These are phyloP conservation scores for Lepus townsendii DNA, from an alignment of 2,797 vertebrate genomes.

Conservation along the genomic window DNA sequence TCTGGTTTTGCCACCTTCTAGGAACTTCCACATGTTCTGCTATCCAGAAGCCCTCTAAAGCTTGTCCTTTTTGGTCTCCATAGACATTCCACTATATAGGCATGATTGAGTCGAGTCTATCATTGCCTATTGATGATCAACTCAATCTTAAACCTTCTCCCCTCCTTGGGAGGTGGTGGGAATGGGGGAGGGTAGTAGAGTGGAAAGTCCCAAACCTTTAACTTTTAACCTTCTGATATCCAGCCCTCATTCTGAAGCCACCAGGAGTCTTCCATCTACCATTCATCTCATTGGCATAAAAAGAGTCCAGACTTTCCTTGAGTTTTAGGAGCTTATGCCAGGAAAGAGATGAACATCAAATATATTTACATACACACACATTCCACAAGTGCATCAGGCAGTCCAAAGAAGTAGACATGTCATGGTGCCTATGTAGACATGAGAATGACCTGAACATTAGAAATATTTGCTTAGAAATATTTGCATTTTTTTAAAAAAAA, in stretches of 20 bases:
- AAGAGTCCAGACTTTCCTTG: background rate
- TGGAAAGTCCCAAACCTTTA: background rate
- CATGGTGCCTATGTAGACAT: background rate
- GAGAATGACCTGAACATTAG: background rate
- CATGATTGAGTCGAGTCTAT: background rate
- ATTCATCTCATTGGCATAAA: background rate
- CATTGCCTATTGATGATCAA: background rate
- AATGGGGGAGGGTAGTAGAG: no score
- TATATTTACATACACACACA: background rate
- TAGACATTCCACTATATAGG: background rate
- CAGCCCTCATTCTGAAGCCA: background rate
- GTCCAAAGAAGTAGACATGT: background rate
- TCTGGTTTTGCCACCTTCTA: background rate
- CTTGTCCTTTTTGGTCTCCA: background rate
- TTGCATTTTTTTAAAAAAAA: no score
- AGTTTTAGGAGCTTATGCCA: background rate
- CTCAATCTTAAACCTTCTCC: background rate
- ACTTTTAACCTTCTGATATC: background rate
- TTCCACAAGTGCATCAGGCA: background rate
- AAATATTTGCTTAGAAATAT: background rate
- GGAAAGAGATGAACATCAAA: background rate
- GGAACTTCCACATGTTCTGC: background rate
- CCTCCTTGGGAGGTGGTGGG: background rate
- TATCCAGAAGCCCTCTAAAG: background rate
- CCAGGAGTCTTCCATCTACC: background rate